Conservation (phyloP, 2,113 vertebrate species). For the Erinaceus europaeus region DNA sequence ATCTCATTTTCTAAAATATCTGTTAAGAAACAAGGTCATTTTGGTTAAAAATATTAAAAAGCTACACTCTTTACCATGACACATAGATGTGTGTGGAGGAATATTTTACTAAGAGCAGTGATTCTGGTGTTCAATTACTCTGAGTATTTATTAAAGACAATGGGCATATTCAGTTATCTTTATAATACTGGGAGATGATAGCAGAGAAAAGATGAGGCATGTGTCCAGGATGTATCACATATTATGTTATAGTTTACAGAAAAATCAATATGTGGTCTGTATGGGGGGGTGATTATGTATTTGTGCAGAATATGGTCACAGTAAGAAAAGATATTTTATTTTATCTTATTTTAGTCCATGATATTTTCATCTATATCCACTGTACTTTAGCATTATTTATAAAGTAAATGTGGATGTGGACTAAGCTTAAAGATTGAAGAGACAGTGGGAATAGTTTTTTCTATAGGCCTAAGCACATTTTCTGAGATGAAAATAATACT, state of each 20-base stretch:
- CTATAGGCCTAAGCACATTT: neutral
- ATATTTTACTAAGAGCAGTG: neutral
- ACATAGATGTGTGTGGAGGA: neutral
- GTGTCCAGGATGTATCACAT: neutral
- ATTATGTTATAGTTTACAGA: neutral
- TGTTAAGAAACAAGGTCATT: neutral
- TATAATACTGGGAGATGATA: neutral
- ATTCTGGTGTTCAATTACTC: neutral
- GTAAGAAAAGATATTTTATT: neutral
- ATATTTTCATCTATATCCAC: neutral
- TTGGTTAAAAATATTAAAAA: neutral
- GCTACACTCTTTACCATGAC: neutral
- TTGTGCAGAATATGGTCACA: neutral
- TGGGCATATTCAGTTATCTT: neutral
- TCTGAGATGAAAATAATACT: neutral
- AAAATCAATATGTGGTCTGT: neutral
- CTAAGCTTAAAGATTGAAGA: neutral
- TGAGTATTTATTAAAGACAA: neutral
- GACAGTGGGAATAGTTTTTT: neutral
- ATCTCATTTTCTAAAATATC: neutral
- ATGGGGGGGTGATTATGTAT: neutral
- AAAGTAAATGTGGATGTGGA: neutral
- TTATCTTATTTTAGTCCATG: constrained; percentile 22
- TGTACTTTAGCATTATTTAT: neutral
- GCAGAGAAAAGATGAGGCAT: neutral